Percentiles rank a stretch among this genome's conserved stretches.
These are phyloP conservation scores for Myiagra hebetior DNA, from an alignment of 2,113 vertebrate genomes.

Conservation along the genomic window DNA sequence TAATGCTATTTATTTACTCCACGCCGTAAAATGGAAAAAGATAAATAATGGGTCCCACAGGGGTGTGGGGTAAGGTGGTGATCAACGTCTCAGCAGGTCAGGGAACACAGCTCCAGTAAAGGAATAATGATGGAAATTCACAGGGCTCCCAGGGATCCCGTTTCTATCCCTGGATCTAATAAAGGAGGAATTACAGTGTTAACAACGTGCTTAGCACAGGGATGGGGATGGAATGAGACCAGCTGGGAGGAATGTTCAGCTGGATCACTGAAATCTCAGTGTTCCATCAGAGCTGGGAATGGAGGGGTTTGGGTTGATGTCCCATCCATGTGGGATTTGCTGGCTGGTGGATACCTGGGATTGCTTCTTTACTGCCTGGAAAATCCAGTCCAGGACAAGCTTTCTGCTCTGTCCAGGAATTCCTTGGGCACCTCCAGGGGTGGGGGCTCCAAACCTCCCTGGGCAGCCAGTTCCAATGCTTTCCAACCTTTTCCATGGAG, in stretches of 20 bases:
- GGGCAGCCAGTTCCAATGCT: fast-evolving
- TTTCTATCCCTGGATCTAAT: slow-evolving; percentile 65
- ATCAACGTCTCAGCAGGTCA: slow-evolving; percentile 70
- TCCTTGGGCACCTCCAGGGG: not conserved
- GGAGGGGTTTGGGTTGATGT: not conserved
- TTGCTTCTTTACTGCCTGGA: not conserved
- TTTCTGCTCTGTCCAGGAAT: fast-evolving
- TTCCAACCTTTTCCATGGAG: fast-evolving
- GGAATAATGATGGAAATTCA: slow-evolving; percentile 72
- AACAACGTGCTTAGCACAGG: not conserved
- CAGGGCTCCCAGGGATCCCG: slow-evolving; percentile 46
- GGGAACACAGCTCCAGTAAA: slow-evolving; percentile 44
- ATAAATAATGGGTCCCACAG: slow-evolving; percentile 68
- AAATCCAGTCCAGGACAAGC: not conserved
- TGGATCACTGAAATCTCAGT: not conserved
- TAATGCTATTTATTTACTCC: slow-evolving; percentile 74
- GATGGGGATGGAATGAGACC: slow-evolving; percentile 7
- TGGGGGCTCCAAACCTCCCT: not conserved
- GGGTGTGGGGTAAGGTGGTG: slow-evolving; percentile 49
- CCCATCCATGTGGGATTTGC: not conserved
- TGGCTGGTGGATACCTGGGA: fast-evolving
- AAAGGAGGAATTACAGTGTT: slow-evolving; percentile 59
- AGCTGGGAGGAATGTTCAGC: not conserved
- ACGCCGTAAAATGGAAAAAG: slow-evolving; percentile 60
- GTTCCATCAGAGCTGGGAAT: not conserved